Percentiles rank a stretch among this genome's conserved stretches.
phyloP scores from a whole-genome alignment of 2,888 invertebrate genomes.

The Pyrrhosoma nymphula region DNA sequence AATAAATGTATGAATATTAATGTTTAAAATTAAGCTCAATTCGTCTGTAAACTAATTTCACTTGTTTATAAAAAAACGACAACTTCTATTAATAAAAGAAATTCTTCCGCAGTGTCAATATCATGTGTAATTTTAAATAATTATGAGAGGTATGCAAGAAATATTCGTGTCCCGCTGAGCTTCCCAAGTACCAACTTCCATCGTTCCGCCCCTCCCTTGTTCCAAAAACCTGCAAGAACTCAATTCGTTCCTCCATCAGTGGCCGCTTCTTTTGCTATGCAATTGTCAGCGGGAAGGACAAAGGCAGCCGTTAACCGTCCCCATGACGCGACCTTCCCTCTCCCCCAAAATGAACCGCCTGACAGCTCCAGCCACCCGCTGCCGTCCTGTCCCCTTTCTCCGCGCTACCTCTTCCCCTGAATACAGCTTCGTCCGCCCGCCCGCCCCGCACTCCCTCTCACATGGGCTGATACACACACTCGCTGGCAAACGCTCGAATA shows the following conservation, averaged over 20 bases:
- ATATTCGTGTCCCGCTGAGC: too few species aligned
- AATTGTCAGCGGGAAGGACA: constrained; percentile 20
- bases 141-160: too few species aligned
- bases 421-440: not conserved
- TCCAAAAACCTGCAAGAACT: not conserved
- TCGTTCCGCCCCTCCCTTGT: not conserved
- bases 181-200: too few species aligned
- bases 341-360: not conserved
- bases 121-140: too few species aligned
- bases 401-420: not conserved
- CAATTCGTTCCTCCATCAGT: not conserved
- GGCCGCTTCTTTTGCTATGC: not conserved
- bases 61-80: too few species aligned
- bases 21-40: too few species aligned
- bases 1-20: too few species aligned
- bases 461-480: not conserved
- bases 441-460: not conserved
- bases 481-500: constrained; percentile 38
- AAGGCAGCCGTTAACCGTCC: not conserved
- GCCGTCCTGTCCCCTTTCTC: not conserved
- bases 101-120: too few species aligned
- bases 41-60: too few species aligned
- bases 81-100: too few species aligned
- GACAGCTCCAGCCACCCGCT: constrained; percentile 33
- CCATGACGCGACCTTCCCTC: not conserved